Conservation (phyloP, 2,888 invertebrate species). For the Cryptocephalus moraei region DNA sequence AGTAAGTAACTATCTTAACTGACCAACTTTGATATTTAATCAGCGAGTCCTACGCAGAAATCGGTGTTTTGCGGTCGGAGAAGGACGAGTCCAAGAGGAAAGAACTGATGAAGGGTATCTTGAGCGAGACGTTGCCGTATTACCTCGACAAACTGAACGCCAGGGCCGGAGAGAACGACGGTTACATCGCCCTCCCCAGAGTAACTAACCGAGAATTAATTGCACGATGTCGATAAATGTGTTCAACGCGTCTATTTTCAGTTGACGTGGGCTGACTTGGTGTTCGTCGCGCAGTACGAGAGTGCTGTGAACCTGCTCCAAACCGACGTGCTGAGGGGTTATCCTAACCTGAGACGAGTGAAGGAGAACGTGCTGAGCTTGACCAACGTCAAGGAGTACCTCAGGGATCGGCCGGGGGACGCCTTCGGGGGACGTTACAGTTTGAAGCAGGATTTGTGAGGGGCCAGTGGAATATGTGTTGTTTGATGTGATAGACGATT, state of each 20-base stretch:
- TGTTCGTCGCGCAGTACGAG: conserved; percentile 5
- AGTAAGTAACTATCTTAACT: conserved; percentile 37
- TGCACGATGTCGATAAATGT: too few species aligned
- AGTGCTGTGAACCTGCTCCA: not conserved
- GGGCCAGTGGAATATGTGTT: not conserved
- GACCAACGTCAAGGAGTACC: conserved; percentile 54
- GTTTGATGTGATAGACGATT: too few species aligned
- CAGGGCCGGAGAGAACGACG: conserved; percentile 5
- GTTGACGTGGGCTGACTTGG: conserved; percentile 9
- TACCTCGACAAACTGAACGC: conserved; percentile 4
- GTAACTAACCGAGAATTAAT: conserved; percentile 1
- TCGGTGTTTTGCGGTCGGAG: not conserved
- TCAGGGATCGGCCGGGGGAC: conserved; percentile 41
- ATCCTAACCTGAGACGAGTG: conserved; percentile 46
- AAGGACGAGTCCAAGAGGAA: conserved; percentile 4
- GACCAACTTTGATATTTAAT: not conserved
- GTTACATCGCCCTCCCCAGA: conserved; percentile 7
- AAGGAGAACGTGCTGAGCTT: conserved; percentile 45
- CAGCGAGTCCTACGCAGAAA: conserved; percentile 1
- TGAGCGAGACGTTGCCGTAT: not conserved
- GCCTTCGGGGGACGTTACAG: not conserved
- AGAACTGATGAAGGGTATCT: not conserved
- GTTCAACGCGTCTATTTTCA: conserved; percentile 1
- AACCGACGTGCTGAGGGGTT: conserved; percentile 37
- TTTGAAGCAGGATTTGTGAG: conserved; percentile 6